Base-by-base conservation (phyloP, 1,140 invertebrate genomes). In the Dufourea novaeangliae region DNA sequence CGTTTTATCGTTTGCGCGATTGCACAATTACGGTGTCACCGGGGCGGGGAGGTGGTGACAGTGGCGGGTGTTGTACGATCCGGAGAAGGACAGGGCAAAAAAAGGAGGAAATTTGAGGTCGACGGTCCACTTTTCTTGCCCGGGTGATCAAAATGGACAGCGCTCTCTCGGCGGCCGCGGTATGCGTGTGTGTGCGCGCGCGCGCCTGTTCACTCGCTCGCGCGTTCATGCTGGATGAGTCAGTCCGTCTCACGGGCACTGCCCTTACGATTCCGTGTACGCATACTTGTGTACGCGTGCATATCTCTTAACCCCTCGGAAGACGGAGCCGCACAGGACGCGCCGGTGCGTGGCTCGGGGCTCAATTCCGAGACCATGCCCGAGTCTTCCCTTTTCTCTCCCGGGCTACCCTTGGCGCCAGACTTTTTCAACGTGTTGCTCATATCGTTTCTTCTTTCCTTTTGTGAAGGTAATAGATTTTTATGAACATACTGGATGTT, bases 71-170 rank as follows among this genome's bases (percentile, higher is more conserved):
- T 20, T n/a, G 20, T 3, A 27, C 54, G 27, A 62, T n/a, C 27
- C 66, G 66, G 41, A 41, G 37, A 59, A 52, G 3, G 3, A 70
- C 37, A 34, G 39, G 39, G 50, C 17, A 25, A 56, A 29, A 72
- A 78, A 83, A 69, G 77, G 66, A 72, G 14, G 11, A 54, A 84
- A 75, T 79, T 84, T 77, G 82, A 78, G 85, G 85, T 87, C 86
- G 82, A 78, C 69, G 86, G 85, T 86, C 86, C 80, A 87, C 85
- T 87, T 87, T 87, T 87, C 85, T 82, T 75, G 68, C 52, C 67
- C 71, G 54, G 46, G 29, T 70, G 56, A 63, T 59, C 70, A 64
- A 85, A 80, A 80, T 56, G 71, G 74, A 69, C 74, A 81, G 46
- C 41, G 52, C n/a, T n/a, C n/a, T 41, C 57, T 54, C 66, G 10